Conservation (phyloP, 2,888 invertebrate species). For the Pterostichus madidus region DNA sequence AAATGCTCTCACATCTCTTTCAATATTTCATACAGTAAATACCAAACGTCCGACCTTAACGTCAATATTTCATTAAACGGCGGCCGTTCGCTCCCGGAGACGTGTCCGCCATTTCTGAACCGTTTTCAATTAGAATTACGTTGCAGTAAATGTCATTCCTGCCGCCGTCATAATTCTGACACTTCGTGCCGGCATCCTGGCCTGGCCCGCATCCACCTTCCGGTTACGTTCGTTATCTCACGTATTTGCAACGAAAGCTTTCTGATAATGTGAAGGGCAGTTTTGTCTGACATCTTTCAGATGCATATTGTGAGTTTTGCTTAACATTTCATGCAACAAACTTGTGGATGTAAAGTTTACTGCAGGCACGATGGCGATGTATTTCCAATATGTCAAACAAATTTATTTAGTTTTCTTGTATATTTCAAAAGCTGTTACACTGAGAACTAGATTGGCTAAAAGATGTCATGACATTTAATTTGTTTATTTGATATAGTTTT, state of each 20-base stretch:
- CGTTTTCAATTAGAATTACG: constrained; percentile 67
- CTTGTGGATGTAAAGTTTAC: neutral
- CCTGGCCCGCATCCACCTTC: neutral
- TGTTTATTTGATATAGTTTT: no score
- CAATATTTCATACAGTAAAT: constrained; percentile 67
- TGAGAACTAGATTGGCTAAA: no score
- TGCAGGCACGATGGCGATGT: neutral
- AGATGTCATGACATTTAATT: no score
- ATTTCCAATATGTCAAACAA: neutral
- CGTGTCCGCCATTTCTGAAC: constrained; percentile 67
- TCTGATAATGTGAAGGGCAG: constrained; percentile 2
- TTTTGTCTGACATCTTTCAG: neutral
- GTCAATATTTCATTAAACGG: constrained; percentile 67
- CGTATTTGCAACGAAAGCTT: neutral
- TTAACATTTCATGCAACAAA: constrained; percentile 29
- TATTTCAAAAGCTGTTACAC: no score
- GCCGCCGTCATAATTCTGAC: constrained; percentile 37
- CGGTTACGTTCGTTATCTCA: neutral
- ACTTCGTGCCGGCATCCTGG: constrained; percentile 42
- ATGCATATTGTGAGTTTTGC: neutral
- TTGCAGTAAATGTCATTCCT: constrained; percentile 64
- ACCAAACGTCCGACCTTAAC: constrained; percentile 67
- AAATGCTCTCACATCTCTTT: constrained; percentile 66
- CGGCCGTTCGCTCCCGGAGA: constrained; percentile 47
- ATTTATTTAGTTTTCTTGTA: no score